Evolutionary conservation across 92 coral and sea anemone species (phyloP), one percentile per base, ranked within the genome.

Genomic region (Palythoa grandis): DNA sequence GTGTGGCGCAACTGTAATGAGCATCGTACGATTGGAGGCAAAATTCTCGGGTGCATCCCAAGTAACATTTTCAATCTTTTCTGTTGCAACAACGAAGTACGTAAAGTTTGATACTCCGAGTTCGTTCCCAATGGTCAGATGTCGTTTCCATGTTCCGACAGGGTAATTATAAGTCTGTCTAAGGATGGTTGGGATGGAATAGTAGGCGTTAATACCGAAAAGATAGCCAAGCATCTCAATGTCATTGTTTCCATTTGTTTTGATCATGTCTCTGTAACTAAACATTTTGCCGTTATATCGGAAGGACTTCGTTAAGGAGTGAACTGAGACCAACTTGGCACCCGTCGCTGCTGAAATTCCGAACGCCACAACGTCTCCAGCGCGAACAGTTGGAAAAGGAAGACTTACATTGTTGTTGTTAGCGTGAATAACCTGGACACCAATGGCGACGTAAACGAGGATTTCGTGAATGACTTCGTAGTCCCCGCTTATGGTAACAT

Each of bases 391-490:
- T 39, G 89, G 85, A 4, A 68, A 85, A 2, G 79, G 52, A 9
- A 68, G 63, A 37, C 47, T 69, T 11, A 61, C 74, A 24, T 43
- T 76, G 52, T 72, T 58, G 37, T 76, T 52, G 20, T 56, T 56
- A 2, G 93, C 90, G 10, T 72, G 16, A 53, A 90, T 71, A 58
- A 83, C 7, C 43, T 91, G 89, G 43, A 57, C 23, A 14, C 96
- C 92, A 17, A 52, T 24, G 5, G 85, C 72, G 50, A 91, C 35
- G 70, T 82, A 86, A 0, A 72, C 67, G 16, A 47, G 20, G 6
- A 74, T 17, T 17, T 87, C 91, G 68, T 88, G 74, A 37, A 88
- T 86, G 2, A 93, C 84, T 47, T 93, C 96, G 68, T 88, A 93
- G 12, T 76, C 24, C 11, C 70, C 77, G 63, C 69, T 23, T 70